Evolutionary conservation across 1,140 invertebrate species (phyloP).

Genomic region (Bombus huntii): DNA sequence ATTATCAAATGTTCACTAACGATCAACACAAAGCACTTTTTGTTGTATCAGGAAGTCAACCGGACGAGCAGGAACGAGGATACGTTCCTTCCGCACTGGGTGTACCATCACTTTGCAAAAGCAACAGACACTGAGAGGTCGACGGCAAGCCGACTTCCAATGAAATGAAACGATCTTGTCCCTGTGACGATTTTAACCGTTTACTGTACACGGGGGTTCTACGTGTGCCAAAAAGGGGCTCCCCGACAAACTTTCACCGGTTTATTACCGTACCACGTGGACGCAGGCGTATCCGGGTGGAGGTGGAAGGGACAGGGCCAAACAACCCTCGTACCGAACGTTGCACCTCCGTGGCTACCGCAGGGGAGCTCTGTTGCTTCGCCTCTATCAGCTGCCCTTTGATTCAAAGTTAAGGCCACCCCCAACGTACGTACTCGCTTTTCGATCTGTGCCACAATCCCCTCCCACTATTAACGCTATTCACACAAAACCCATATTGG

Average conservation of each 20-base stretch:
- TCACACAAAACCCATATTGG: conserved; percentile 74
- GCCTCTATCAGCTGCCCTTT: conserved; percentile 75
- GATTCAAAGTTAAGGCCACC: conserved; percentile 71
- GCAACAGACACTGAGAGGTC: background rate
- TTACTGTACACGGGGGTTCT: conserved; percentile 63
- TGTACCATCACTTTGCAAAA: accelerated
- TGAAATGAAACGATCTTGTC: conserved; percentile 67
- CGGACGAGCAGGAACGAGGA: accelerated
- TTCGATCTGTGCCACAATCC: conserved; percentile 63
- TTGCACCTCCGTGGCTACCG: conserved; percentile 32
- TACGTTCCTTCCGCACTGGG: accelerated
- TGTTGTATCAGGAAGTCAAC: accelerated
- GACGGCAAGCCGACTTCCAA: conserved; percentile 52
- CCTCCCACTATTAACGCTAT: conserved; percentile 79
- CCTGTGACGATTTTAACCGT: conserved; percentile 63
- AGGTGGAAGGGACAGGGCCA: conserved; percentile 44
- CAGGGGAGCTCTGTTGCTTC: conserved; percentile 33
- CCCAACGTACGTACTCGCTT: conserved; percentile 64
- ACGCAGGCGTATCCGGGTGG: conserved; percentile 32
- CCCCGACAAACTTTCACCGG: conserved; percentile 75
- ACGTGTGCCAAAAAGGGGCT: conserved; percentile 76
- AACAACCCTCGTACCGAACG: conserved; percentile 26
- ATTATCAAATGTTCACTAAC: accelerated
- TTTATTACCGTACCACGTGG: conserved; percentile 66
- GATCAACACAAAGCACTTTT: accelerated